Evolutionary conservation across 1,140 invertebrate genomes (phyloP), one percentile per base, ranked within the genome.

Genomic region (Mizuhopecten yessoensis): DNA sequence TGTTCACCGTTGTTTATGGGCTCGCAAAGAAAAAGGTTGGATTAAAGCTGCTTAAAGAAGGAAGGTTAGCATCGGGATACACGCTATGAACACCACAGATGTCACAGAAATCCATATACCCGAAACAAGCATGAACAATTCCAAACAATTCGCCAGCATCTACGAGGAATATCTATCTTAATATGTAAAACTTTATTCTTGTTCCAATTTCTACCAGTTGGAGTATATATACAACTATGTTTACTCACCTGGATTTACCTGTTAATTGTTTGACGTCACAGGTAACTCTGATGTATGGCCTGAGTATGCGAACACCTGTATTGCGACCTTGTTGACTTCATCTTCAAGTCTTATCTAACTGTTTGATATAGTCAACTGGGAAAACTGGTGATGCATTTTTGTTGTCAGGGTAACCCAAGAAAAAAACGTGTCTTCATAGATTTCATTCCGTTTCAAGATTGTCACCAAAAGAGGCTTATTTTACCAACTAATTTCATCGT

Each of bases 221-320:
- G 57, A 45, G n/a, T n/a, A n/a, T n/a, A n/a, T n/a, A 45, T 45
- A 29, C 57, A 39, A 39, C 5, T 7, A 2, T 75, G 57, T 75
- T 75, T n/a, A 29, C 9, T 29, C 57, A 75, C 57, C 57, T 75
- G 57, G 57, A 75, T 29, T 75, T 75, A 75, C 57, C 57, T 75
- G 57, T 75, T 75, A 75, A 75, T 75, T 75, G 57, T 75, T 75
- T 75, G 57, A 75, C 57, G 57, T 75, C 57, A 75, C 57, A 75
- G 57, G 57, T 75, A 75, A 29, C 57, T 75, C 17, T 75, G 57
- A 75, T 75, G 57, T 75, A 75, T 29, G 9, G 29, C 57, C 57
- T 75, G 57, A 75, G 57, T 75, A 75, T 75, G 57, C 29, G 23
- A 75, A 75, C 57, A 75, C 57, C 57, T 75, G 57, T n/a, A 75